Conservation (phyloP, 2,888 invertebrate genomes). For the Glyphotaelius pellucidus region DNA sequence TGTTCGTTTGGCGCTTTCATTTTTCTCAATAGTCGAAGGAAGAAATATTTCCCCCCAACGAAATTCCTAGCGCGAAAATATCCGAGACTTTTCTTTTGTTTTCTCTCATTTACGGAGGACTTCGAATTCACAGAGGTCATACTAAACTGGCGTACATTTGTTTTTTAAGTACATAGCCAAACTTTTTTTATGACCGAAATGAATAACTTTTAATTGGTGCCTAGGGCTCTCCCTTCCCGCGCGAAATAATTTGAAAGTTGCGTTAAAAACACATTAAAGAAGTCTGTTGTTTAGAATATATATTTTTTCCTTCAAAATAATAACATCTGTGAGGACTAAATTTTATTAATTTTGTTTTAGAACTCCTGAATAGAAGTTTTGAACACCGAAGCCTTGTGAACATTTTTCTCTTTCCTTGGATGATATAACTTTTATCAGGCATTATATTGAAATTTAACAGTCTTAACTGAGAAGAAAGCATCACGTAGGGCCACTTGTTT, state of each 20-base stretch:
- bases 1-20: slow-evolving; percentile 8
- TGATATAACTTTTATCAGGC: slow-evolving; percentile 46
- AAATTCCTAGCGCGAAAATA: slow-evolving; percentile 47
- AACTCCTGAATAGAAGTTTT: slow-evolving; percentile 42
- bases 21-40: slow-evolving; percentile 30
- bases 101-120: slow-evolving; percentile 55
- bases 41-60: slow-evolving; percentile 22
- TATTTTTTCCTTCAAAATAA: slow-evolving; percentile 57
- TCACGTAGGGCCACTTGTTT: neutral
- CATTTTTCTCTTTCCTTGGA: slow-evolving; percentile 6
- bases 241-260: slow-evolving; percentile 62
- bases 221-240: slow-evolving; percentile 52
- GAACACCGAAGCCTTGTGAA: neutral
- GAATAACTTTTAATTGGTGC: slow-evolving; percentile 64
- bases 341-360: slow-evolving; percentile 57
- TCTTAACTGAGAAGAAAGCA: neutral
- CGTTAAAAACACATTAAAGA: slow-evolving; percentile 64
- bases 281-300: slow-evolving; percentile 59
- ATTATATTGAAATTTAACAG: slow-evolving; percentile 51
- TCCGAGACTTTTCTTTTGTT: slow-evolving; percentile 56
- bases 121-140: slow-evolving; percentile 56
- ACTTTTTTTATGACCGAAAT: slow-evolving; percentile 62
- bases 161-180: slow-evolving; percentile 54
- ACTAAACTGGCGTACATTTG: slow-evolving; percentile 54
- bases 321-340: slow-evolving; percentile 59